phyloP scores from a whole-genome alignment of 1,140 invertebrate species.

The Oryctes rhinoceros region DNA sequence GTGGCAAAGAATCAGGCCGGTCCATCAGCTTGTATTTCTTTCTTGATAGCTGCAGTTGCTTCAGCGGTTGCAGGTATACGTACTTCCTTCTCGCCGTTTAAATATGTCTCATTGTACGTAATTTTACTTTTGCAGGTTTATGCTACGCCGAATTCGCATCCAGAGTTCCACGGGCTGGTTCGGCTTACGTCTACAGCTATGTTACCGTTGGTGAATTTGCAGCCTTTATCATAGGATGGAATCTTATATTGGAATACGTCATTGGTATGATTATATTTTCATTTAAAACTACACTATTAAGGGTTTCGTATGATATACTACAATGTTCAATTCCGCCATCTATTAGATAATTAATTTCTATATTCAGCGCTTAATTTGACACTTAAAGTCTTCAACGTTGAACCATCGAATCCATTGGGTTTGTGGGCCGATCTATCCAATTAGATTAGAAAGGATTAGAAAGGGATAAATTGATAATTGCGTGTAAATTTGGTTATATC shows the following conservation, averaged over 20 bases:
- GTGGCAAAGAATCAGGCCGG: slow-evolving; percentile 86
- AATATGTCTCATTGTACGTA: neutral
- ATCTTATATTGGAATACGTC: slow-evolving; percentile 88
- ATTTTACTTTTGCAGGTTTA: slow-evolving; percentile 65
- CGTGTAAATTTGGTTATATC: too few relatives aligned
- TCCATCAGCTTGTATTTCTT: slow-evolving; percentile 87
- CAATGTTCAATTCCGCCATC: too few relatives aligned
- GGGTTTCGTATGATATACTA: too few relatives aligned
- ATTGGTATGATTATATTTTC: slow-evolving; percentile 71
- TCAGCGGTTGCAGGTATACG: slow-evolving; percentile 85
- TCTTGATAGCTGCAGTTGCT: slow-evolving; percentile 86
- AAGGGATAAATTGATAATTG: too few relatives aligned
- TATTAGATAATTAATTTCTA: too few relatives aligned
- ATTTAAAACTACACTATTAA: too few relatives aligned
- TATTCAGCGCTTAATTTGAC: too few relatives aligned
- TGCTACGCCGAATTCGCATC: slow-evolving; percentile 90
- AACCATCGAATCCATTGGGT: too few relatives aligned
- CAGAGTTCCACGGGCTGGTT: slow-evolving; percentile 85
- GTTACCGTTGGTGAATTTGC: slow-evolving; percentile 86
- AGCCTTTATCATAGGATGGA: slow-evolving; percentile 87
- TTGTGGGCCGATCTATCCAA: too few relatives aligned
- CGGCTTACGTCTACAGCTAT: slow-evolving; percentile 89
- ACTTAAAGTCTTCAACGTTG: too few relatives aligned
- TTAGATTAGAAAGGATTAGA: too few relatives aligned
- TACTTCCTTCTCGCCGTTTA: neutral